Evolutionary conservation across 2,888 invertebrate genomes (phyloP).

Genomic region (Pilophorus perplexus): DNA sequence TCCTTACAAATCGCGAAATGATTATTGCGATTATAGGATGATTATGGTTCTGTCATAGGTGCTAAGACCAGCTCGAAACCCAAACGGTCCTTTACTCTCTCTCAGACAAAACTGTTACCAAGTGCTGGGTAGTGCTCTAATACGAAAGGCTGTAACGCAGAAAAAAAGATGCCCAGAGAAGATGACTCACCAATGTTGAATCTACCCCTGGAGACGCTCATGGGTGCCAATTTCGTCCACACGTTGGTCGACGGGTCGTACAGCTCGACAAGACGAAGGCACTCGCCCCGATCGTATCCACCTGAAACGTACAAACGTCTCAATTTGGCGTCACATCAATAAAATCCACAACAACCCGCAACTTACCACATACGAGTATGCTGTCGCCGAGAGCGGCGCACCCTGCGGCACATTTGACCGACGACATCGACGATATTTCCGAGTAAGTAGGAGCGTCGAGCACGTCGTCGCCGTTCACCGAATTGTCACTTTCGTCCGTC

Average conservation of each 20-base stretch:
- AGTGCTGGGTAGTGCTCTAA: too few relatives aligned
- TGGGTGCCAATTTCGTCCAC: slow-evolving; percentile 67
- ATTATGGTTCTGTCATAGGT: too few relatives aligned
- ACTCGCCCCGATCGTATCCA: slow-evolving; percentile 81
- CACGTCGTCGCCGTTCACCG: slow-evolving; percentile 14
- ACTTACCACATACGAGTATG: slow-evolving; percentile 73
- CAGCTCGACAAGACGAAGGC: slow-evolving; percentile 70
- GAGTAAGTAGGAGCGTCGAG: slow-evolving; percentile 32
- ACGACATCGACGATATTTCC: slow-evolving; percentile 39
- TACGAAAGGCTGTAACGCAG: too few relatives aligned
- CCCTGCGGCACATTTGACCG: slow-evolving; percentile 63
- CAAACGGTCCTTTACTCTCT: too few relatives aligned
- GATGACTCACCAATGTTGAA: slow-evolving; percentile 33
- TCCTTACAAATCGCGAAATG: too few relatives aligned
- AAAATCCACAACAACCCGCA: background rate
- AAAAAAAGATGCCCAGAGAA: background rate
- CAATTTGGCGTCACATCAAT: background rate
- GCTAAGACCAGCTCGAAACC: too few relatives aligned
- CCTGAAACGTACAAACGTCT: slow-evolving; percentile 51
- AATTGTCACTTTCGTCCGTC: slow-evolving; percentile 1
- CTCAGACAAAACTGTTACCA: too few relatives aligned
- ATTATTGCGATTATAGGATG: too few relatives aligned
- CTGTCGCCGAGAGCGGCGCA: slow-evolving; percentile 67
- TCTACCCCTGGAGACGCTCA: slow-evolving; percentile 69
- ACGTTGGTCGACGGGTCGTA: slow-evolving; percentile 68